Evolutionary conservation across 1,140 invertebrate genomes (phyloP).

Genomic region (Zaprionus camerounensis): DNA sequence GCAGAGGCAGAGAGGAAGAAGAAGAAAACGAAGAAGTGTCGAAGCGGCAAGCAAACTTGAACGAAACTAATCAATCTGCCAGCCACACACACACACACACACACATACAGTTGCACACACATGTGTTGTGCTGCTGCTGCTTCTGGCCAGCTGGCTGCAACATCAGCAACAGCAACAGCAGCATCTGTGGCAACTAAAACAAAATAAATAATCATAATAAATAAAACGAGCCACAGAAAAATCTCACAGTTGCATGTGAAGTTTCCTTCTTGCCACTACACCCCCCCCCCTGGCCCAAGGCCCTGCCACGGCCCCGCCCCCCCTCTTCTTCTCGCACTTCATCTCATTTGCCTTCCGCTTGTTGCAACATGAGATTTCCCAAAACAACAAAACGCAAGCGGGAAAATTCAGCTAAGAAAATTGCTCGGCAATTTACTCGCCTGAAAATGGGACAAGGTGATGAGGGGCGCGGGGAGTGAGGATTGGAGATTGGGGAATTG

Average conservation of each 20-base stretch:
- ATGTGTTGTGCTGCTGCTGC: conserved; percentile 20
- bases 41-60: conserved; percentile 43
- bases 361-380: conserved; percentile 32
- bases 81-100: conserved; percentile 20
- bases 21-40: conserved; percentile 27
- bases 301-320: background rate
- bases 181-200: conserved; percentile 55
- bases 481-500: background rate
- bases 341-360: conserved; percentile 1
- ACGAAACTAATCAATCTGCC: conserved; percentile 74
- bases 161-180: conserved; percentile 13
- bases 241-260: conserved; percentile 77
- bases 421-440: conserved; percentile 33
- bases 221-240: conserved; percentile 77
- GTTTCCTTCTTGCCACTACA: background rate
- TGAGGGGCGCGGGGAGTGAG: background rate
- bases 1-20: background rate
- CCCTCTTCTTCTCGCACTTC: background rate
- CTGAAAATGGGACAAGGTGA: background rate
- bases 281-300: background rate
- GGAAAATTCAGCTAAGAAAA: conserved; percentile 23
- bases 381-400: background rate
- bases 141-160: conserved; percentile 24
- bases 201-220: conserved; percentile 83
- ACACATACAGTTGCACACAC: background rate